A percentile compares a stretch with the other conserved stretches of the same genome.
Conservation (phyloP, 2,888 invertebrate genomes). For the Parnassius orleans region DNA sequence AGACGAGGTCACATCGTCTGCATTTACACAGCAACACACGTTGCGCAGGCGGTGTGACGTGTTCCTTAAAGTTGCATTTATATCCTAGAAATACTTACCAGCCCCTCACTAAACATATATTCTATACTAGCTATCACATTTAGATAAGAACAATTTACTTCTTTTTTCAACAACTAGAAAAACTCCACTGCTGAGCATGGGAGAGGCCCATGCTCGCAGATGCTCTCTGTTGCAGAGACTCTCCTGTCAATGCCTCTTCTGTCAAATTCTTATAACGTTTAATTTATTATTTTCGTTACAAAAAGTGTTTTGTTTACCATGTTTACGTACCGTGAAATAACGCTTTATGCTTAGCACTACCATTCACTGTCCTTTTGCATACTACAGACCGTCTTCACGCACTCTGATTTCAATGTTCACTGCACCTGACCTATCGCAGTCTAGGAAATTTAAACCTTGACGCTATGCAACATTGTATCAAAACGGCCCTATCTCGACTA, state of each 20-base stretch:
- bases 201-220: too few species aligned
- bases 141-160: too few species aligned
- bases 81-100: too few species aligned
- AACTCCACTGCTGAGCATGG: too few species aligned
- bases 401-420: conserved; percentile 35
- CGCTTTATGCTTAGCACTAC: conserved; percentile 55
- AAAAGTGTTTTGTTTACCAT: conserved; percentile 31
- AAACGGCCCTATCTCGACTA: conserved; percentile 3
- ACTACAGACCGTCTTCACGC: conserved; percentile 38
- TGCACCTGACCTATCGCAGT: conserved; percentile 20
- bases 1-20: too few species aligned
- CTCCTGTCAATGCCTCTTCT: background rate
- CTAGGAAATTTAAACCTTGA: conserved; percentile 22
- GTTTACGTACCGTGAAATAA: conserved; percentile 63
- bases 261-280: background rate
- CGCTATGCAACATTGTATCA: conserved; percentile 1
- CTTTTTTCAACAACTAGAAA: too few species aligned
- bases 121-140: too few species aligned
- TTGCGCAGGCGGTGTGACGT: too few species aligned
- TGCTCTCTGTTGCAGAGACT: too few species aligned
- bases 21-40: too few species aligned
- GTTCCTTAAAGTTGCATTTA: too few species aligned
- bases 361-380: conserved; percentile 56
- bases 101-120: too few species aligned
- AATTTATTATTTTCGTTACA: conserved; percentile 23